phyloP scores from a whole-genome alignment of 2,113 vertebrate species.

The Limnothrissa miodon region DNA sequence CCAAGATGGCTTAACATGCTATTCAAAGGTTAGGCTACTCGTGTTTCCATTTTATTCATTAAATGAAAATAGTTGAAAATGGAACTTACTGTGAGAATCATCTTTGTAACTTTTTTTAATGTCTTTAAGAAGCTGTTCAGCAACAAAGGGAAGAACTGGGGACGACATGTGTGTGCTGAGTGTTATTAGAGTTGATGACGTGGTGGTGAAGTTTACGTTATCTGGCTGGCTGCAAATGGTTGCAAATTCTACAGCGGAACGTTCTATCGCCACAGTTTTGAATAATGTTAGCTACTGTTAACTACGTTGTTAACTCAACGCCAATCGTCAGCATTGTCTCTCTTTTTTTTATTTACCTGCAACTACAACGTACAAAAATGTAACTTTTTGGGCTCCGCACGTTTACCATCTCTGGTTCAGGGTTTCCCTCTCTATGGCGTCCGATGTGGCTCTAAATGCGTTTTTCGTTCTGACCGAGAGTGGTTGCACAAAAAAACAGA shows the following conservation, averaged over 20 bases:
- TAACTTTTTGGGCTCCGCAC: too few species aligned
- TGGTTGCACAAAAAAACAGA: too few species aligned
- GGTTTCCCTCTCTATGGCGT: not conserved
- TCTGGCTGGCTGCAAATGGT: not conserved
- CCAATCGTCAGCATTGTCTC: not conserved
- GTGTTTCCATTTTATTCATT: not conserved
- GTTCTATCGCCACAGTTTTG: too few species aligned
- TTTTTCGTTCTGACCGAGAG: too few species aligned
- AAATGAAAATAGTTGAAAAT: not conserved
- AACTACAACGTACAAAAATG: too few species aligned
- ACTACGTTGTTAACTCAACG: not conserved
- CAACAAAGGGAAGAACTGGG: conserved; percentile 54
- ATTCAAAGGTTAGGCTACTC: not conserved
- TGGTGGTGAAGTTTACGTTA: not conserved
- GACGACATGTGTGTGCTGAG: not conserved
- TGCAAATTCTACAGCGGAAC: not conserved
- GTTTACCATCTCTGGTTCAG: too few species aligned
- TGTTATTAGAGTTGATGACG: not conserved
- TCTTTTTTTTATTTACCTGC: not conserved
- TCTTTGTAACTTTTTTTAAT: conserved; percentile 61
- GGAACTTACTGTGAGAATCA: conserved; percentile 64
- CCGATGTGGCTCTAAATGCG: not conserved
- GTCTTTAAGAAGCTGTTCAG: conserved; percentile 67
- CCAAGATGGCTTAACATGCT: too few species aligned
- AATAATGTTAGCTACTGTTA: not conserved